phyloP scores from a whole-genome alignment of 2,797 vertebrate genomes.

The Avahi laniger region DNA sequence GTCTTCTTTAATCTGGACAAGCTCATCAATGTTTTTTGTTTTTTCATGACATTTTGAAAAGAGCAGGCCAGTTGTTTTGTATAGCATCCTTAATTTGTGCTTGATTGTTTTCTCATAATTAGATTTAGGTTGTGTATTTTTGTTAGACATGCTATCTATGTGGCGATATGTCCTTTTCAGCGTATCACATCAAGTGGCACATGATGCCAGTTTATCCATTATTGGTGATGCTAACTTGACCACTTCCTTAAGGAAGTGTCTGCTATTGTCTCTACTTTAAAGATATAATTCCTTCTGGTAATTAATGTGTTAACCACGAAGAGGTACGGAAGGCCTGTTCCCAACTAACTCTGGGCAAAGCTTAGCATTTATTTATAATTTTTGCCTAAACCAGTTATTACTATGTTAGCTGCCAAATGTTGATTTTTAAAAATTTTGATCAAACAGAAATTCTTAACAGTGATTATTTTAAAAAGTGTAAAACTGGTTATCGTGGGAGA shows the following conservation, averaged over 20 bases:
- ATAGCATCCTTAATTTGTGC: not conserved
- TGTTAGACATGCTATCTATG: not conserved
- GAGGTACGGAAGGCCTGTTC: not conserved
- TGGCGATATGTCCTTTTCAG: not conserved
- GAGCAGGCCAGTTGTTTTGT: not conserved
- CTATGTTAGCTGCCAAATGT: not conserved
- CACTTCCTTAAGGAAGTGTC: not conserved
- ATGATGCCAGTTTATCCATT: not conserved
- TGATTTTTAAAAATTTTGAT: slow-evolving; percentile 9
- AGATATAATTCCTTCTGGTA: not conserved
- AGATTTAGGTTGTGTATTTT: not conserved
- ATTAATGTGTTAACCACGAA: not conserved
- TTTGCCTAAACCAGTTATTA: not conserved
- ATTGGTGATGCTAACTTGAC: not conserved
- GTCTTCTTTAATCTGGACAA: not conserved
- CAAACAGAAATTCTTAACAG: slow-evolving; percentile 32
- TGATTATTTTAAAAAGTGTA: slow-evolving; percentile 6
- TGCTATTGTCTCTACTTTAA: not conserved
- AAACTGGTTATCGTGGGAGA: not conserved
- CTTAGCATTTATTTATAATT: not conserved
- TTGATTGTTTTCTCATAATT: not conserved
- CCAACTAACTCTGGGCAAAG: not conserved
- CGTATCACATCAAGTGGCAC: not conserved
- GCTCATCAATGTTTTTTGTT: not conserved
- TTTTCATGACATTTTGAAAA: slow-evolving; percentile 20